Conservation (phyloP, 2,797 vertebrate genomes). For the Pangasius djambal region DNA sequence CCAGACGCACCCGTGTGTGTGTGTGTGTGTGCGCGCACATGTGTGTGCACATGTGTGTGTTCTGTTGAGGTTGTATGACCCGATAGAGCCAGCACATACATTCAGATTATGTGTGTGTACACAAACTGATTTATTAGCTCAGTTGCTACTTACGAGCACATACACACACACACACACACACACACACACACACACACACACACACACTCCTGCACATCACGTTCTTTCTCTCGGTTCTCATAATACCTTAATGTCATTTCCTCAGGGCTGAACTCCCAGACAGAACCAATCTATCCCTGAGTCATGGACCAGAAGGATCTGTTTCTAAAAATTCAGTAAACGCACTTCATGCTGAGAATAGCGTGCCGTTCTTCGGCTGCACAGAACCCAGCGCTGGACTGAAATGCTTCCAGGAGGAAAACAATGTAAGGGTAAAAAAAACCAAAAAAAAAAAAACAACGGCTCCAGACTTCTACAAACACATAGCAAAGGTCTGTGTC, state of each 20-base stretch:
- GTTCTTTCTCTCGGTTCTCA: not conserved
- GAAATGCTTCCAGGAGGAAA: constrained; percentile 30
- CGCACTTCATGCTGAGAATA: constrained; percentile 14
- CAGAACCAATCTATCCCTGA: constrained; percentile 49
- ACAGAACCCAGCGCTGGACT: not conserved
- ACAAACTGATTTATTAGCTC: constrained; percentile 28
- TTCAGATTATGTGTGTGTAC: not conserved
- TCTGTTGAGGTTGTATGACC: constrained; percentile 12
- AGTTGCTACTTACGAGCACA: not conserved
- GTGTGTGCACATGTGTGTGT: not conserved
- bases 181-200: constrained; percentile 38
- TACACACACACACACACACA: constrained; percentile 23
- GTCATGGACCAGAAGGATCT: constrained; percentile 23
- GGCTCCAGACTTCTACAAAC: constrained; percentile 28
- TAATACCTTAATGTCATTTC: constrained; percentile 35
- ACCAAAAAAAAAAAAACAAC: not conserved
- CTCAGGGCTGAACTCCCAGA: constrained; percentile 31
- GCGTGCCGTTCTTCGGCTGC: constrained; percentile 17
- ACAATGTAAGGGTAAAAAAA: not conserved
- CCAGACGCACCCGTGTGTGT: not conserved
- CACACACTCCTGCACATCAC: not conserved
- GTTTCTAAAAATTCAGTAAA: constrained; percentile 19
- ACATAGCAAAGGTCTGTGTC: constrained; percentile 16
- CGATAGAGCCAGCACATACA: not conserved
- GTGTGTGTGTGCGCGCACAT: not conserved